Evolutionary conservation across 2,113 vertebrate genomes (phyloP).

Genomic region (Ondatra zibethicus): DNA sequence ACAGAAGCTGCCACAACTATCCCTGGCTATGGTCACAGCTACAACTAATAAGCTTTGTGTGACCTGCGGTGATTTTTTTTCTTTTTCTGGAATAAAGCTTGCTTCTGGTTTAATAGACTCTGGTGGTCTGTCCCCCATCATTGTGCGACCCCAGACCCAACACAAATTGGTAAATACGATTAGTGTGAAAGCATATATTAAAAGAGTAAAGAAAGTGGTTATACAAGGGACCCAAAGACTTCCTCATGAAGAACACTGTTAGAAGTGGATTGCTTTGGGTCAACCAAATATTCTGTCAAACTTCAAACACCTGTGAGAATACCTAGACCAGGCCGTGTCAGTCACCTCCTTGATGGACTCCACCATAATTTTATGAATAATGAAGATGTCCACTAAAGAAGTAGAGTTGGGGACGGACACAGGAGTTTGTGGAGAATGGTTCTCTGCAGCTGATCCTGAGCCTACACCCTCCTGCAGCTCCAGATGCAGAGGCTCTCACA

Average conservation of each 20-base stretch:
- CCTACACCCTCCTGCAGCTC: neutral
- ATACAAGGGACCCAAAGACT: neutral
- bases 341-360: neutral
- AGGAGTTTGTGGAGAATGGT: neutral
- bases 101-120: no score
- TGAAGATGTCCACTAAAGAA: neutral
- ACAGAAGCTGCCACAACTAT: no score
- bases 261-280: conserved; percentile 16
- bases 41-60: no score
- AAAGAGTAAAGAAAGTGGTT: neutral
- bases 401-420: neutral
- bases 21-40: no score
- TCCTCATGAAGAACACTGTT: neutral
- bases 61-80: no score
- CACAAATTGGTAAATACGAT: neutral
- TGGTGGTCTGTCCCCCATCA: no score
- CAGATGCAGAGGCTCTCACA: neutral
- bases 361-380: neutral
- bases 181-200: neutral
- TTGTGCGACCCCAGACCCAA: no score
- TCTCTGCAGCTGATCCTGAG: neutral
- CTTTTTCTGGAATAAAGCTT: no score
- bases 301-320: neutral
- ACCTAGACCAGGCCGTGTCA: neutral
- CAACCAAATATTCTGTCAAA: neutral